These are phyloP conservation scores for Erythrolamprus reginae DNA, from an alignment of 2,113 vertebrate genomes.

Conservation along the genomic window DNA sequence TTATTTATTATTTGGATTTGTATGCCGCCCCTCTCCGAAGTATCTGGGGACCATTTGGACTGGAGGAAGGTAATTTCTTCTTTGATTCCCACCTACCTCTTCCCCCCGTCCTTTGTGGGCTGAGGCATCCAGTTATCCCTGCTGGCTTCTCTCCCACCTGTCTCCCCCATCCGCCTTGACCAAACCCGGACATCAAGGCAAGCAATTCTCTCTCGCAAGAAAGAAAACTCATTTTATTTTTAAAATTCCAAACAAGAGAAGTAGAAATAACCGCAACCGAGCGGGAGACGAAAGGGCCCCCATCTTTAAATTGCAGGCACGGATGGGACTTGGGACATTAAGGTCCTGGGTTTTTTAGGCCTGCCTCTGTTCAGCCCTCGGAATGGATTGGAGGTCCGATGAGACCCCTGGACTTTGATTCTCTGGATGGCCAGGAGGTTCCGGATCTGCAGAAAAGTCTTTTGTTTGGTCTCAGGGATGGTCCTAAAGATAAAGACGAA, in stretches of 20 bases:
- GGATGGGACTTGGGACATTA: background rate
- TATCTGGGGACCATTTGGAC: too few species aligned
- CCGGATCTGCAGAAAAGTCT: background rate
- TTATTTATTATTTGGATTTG: too few species aligned
- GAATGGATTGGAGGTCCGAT: background rate
- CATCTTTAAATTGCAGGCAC: background rate
- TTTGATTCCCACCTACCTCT: too few species aligned
- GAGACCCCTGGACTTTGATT: background rate
- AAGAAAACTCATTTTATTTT: background rate
- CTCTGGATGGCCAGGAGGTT: background rate
- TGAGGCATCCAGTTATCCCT: too few species aligned
- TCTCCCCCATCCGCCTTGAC: background rate
- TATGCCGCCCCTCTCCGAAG: too few species aligned
- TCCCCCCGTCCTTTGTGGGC: too few species aligned
- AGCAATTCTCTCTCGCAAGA: background rate
- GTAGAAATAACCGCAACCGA: background rate
- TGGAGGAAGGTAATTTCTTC: too few species aligned
- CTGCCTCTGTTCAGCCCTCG: rapidly evolving
- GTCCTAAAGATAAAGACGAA: background rate
- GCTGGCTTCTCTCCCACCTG: too few species aligned
- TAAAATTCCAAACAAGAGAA: background rate
- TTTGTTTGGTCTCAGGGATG: background rate
- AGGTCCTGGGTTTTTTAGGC: rapidly evolving
- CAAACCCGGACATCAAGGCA: background rate
- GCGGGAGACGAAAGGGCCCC: too few species aligned